Conservation (phyloP, 2,888 invertebrate genomes). For the Caenorhabditis sp. region DNA sequence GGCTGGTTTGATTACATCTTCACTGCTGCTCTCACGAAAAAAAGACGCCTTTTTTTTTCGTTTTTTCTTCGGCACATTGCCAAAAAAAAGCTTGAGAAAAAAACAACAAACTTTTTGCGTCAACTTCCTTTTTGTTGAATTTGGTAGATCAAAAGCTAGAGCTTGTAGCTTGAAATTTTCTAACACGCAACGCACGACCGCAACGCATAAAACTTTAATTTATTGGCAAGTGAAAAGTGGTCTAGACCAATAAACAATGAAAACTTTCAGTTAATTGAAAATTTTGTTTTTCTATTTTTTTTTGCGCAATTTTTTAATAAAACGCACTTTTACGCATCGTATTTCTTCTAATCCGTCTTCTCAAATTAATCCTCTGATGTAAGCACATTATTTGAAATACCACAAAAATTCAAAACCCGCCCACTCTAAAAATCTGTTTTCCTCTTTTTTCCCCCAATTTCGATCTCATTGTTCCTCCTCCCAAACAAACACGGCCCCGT, state of each 20-base stretch:
- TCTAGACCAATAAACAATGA: background rate
- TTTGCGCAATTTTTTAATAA: too few relatives aligned
- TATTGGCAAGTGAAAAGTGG: too few relatives aligned
- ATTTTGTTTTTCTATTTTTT: background rate
- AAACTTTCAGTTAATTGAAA: background rate
- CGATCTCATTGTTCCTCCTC: background rate
- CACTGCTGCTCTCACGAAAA: slow-evolving; percentile 2
- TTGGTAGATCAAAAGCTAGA: background rate
- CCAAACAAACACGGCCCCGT: background rate
- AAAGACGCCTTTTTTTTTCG: background rate
- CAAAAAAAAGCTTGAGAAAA: background rate
- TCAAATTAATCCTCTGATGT: too few relatives aligned
- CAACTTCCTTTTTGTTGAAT: slow-evolving; percentile 7
- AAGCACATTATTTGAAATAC: background rate
- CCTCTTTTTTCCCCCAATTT: background rate
- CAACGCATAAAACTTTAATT: too few relatives aligned
- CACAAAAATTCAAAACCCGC: background rate
- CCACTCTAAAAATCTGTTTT: background rate
- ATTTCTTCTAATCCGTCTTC: too few relatives aligned
- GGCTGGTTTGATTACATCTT: slow-evolving; percentile 40
- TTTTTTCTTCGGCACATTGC: slow-evolving; percentile 5
- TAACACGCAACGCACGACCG: too few relatives aligned
- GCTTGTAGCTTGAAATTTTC: slow-evolving; percentile 6
- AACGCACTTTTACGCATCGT: too few relatives aligned
- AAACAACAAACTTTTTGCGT: slow-evolving; percentile 25